Percentiles rank a stretch among this genome's conserved stretches.
Conservation (phyloP, 2,888 invertebrate genomes). For the Lycophotia porphyrea region DNA sequence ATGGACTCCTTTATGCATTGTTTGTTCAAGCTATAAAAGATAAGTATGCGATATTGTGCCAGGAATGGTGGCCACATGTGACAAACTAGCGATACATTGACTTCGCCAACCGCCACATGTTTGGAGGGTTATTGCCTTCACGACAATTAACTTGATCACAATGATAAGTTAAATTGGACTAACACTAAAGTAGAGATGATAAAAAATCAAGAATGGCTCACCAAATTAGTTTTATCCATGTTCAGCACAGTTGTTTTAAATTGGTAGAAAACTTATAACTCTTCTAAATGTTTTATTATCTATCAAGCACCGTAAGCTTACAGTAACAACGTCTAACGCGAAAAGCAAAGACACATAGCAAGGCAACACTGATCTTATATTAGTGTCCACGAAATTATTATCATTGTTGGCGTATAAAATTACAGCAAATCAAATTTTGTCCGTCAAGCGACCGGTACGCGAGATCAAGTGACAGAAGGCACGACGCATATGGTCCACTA, state of each 20-base stretch:
- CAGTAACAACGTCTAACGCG: constrained; percentile 81
- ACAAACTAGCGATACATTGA: constrained; percentile 78
- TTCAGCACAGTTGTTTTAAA: constrained; percentile 59
- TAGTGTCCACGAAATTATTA: constrained; percentile 81
- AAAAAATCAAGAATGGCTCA: constrained; percentile 70
- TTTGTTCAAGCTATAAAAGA: constrained; percentile 59
- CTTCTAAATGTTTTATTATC: constrained; percentile 69
- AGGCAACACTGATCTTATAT: constrained; percentile 88
- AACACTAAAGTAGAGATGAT: constrained; percentile 48
- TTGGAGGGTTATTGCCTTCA: constrained; percentile 80
- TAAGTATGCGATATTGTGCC: constrained; percentile 70
- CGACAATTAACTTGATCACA: constrained; percentile 67
- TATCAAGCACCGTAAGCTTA: constrained; percentile 87
- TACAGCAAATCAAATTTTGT: constrained; percentile 77
- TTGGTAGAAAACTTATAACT: constrained; percentile 65
- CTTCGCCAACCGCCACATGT: constrained; percentile 86
- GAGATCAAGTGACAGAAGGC: constrained; percentile 84
- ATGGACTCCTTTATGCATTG: constrained; percentile 51
- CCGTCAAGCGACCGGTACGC: constrained; percentile 71
- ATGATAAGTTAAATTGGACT: constrained; percentile 50
- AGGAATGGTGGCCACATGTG: constrained; percentile 87
- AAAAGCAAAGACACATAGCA: constrained; percentile 90
- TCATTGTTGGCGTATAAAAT: constrained; percentile 77
- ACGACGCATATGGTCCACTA: constrained; percentile 88
- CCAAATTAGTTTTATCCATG: constrained; percentile 74